Evolutionary conservation across 2,113 vertebrate species (phyloP).

Genomic region (Cynocephalus volans): DNA sequence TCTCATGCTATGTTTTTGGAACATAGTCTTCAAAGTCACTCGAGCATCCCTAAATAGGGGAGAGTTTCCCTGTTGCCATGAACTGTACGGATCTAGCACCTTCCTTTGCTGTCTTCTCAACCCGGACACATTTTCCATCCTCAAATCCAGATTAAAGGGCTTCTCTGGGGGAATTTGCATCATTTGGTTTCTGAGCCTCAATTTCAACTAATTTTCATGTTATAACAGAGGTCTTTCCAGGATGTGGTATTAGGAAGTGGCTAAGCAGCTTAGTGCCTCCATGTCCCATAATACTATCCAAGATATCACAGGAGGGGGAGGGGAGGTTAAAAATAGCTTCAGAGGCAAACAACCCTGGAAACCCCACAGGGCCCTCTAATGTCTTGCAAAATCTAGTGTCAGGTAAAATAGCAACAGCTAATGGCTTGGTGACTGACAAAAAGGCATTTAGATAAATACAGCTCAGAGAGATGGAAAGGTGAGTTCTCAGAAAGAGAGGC

Average conservation of each 20-base stretch:
- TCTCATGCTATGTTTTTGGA: background rate
- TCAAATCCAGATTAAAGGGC: background rate
- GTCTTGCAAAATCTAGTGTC: background rate
- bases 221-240: background rate
- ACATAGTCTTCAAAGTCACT: background rate
- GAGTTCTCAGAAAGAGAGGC: constrained; percentile 35
- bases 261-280: background rate
- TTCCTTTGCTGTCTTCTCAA: background rate
- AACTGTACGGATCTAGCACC: background rate
- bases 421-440: background rate
- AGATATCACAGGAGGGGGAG: background rate
- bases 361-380: background rate
- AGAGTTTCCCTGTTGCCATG: background rate
- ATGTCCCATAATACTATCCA: background rate
- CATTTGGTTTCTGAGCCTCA: background rate
- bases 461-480: background rate
- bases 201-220: background rate
- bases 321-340: background rate
- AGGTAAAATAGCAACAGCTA: background rate
- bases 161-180: background rate
- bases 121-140: background rate
- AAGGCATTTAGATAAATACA: constrained; percentile 52
- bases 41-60: background rate
- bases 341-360: background rate
- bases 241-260: rapidly evolving